phyloP scores from a whole-genome alignment of 2,888 invertebrate species.

The Mythimna impura region DNA sequence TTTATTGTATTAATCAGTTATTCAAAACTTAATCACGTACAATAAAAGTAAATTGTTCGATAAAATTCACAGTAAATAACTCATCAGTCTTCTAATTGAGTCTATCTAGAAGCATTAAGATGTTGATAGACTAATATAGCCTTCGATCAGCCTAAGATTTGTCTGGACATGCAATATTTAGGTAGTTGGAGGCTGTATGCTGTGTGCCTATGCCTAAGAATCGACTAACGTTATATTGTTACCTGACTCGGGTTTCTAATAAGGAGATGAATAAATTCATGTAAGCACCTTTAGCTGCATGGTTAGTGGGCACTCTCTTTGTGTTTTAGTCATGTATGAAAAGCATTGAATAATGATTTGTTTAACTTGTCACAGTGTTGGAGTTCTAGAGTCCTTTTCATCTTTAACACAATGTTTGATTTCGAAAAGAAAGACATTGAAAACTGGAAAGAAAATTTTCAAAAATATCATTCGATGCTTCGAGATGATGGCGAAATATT shows the following conservation, averaged over 20 bases:
- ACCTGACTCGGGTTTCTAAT: conserved; percentile 40
- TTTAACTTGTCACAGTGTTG: conserved; percentile 1
- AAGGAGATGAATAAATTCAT: conserved; percentile 44
- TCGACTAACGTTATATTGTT: conserved; percentile 43
- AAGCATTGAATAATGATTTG: conserved; percentile 34
- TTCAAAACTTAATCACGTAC: conserved; percentile 49
- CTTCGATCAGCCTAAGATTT: conserved; percentile 74
- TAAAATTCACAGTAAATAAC: conserved; percentile 63
- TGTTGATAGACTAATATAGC: conserved; percentile 72
- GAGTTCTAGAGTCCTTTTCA: neutral
- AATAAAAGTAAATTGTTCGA: conserved; percentile 53
- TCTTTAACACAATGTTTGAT: neutral
- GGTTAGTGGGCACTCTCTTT: conserved; percentile 36
- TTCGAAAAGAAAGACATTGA: too few relatives aligned
- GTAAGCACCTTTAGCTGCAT: conserved; percentile 23
- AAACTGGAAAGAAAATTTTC: neutral
- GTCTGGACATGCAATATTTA: conserved; percentile 50
- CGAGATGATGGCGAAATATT: neutral
- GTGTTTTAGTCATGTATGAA: conserved; percentile 44
- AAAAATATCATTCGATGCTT: neutral
- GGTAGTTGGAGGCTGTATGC: conserved; percentile 24
- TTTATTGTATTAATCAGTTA: conserved; percentile 55
- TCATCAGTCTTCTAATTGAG: conserved; percentile 61
- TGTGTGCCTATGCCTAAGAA: conserved; percentile 40
- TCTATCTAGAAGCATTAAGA: conserved; percentile 74